phyloP scores from a whole-genome alignment of 1,140 invertebrate genomes.

The Eueides isabella region DNA sequence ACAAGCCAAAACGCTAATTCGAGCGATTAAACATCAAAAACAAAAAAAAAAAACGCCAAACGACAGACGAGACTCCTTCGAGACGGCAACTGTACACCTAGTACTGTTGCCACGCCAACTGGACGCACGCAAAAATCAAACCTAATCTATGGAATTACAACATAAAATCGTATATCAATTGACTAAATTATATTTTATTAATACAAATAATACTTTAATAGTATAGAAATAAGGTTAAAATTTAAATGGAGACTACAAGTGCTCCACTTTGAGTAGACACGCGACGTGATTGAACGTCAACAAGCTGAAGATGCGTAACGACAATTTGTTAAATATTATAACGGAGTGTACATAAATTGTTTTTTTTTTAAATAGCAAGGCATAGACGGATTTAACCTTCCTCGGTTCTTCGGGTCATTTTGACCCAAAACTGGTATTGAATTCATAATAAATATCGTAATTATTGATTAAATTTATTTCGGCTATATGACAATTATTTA shows the following conservation, averaged over 20 bases:
- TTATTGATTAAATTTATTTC: too few relatives aligned
- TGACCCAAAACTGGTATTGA: too few relatives aligned
- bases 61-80: slow-evolving; percentile 13
- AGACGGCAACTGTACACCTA: background rate
- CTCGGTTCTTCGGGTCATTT: too few relatives aligned
- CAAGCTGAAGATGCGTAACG: slow-evolving; percentile 35
- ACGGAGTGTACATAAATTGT: background rate
- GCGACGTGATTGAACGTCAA: slow-evolving; percentile 44
- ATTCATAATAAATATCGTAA: too few relatives aligned
- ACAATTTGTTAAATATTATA: slow-evolving; percentile 7
- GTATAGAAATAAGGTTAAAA: background rate
- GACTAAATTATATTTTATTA: background rate
- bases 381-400: too few relatives aligned
- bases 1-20: background rate
- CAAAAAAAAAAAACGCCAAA: slow-evolving; percentile 7
- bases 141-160: slow-evolving; percentile 30
- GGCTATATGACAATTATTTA: too few relatives aligned
- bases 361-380: background rate
- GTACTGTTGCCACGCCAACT: slow-evolving; percentile 50
- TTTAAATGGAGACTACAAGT: background rate
- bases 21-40: background rate
- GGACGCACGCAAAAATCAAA: slow-evolving; percentile 31
- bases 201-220: background rate
- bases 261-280: slow-evolving; percentile 10
- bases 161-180: slow-evolving; percentile 18